Conservation (phyloP, 2,113 vertebrate species). For the Psittacula cyanocephala region DNA sequence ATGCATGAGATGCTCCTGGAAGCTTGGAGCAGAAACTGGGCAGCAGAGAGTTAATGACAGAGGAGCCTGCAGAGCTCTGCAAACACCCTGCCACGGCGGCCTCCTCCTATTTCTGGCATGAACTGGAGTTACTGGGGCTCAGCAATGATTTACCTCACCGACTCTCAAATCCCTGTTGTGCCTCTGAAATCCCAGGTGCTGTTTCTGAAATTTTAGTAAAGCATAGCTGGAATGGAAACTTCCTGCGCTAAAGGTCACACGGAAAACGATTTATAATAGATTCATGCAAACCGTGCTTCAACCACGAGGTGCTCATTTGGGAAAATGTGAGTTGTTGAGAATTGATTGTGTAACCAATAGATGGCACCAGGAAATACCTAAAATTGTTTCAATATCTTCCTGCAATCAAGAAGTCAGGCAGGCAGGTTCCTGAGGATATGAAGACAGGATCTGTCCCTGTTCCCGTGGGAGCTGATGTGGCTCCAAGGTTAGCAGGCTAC, state of each 20-base stretch:
- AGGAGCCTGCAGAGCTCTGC: not conserved
- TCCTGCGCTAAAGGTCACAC: not conserved
- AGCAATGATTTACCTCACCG: not conserved
- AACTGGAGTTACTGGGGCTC: not conserved
- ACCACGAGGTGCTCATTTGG: not conserved
- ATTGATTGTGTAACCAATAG: not conserved
- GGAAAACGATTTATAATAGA: not conserved
- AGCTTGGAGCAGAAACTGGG: not conserved
- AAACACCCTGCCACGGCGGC: fast-evolving
- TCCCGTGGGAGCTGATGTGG: fast-evolving
- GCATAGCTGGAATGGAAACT: not conserved
- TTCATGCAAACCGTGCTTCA: not conserved
- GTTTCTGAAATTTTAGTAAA: not conserved
- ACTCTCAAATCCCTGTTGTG: not conserved
- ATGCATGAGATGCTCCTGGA: not conserved
- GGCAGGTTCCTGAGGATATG: not conserved
- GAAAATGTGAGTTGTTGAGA: not conserved
- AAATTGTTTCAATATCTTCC: not conserved
- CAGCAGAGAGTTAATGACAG: not conserved
- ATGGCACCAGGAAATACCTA: not conserved
- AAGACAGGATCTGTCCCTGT: no score
- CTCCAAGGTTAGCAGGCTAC: not conserved
- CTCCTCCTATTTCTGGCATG: not conserved
- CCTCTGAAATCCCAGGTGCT: not conserved
- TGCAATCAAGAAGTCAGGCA: not conserved